Evolutionary conservation across 2,113 vertebrate genomes (phyloP).

Genomic region (Spea bombifrons): DNA sequence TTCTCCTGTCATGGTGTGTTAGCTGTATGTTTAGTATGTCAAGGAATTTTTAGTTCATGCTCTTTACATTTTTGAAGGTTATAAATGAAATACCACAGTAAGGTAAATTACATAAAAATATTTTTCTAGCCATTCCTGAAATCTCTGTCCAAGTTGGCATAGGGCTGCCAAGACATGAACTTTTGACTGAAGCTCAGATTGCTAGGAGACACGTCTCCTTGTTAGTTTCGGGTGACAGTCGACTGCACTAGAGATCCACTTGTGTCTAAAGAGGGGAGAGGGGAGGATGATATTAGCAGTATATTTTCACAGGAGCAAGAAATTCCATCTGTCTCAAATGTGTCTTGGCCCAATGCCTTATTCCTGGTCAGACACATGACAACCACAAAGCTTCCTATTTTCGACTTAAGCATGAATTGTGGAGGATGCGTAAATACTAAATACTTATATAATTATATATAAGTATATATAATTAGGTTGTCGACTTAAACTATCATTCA

Average conservation of each 20-base stretch:
- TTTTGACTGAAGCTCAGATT: conserved; percentile 70
- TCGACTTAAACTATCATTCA: conserved; percentile 67
- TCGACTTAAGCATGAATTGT: conserved; percentile 67
- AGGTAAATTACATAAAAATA: conserved; percentile 70
- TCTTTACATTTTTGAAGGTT: conserved; percentile 66
- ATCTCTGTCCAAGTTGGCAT: conserved; percentile 67
- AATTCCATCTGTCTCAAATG: conserved; percentile 79
- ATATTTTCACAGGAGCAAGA: conserved; percentile 79
- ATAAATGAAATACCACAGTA: conserved; percentile 68
- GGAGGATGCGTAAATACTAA: conserved; percentile 63
- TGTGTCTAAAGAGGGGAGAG: conserved; percentile 65
- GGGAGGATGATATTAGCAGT: conserved; percentile 71
- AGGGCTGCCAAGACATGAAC: conserved; percentile 63
- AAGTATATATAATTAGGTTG: conserved; percentile 83
- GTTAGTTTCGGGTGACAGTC: conserved; percentile 76
- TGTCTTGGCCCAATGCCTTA: conserved; percentile 71
- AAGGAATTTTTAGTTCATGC: conserved; percentile 58
- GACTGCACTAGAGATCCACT: conserved; percentile 67
- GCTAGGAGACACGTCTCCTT: conserved; percentile 69
- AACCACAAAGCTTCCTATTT: conserved; percentile 78
- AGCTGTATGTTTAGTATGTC: conserved; percentile 58
- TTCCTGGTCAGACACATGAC: conserved; percentile 76
- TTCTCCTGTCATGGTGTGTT: conserved; percentile 49
- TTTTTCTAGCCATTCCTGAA: conserved; percentile 71
- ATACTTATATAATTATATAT: too few relatives aligned